Conservation (phyloP, 2,113 vertebrate species). For the Tretioscincus oriximinensis region DNA sequence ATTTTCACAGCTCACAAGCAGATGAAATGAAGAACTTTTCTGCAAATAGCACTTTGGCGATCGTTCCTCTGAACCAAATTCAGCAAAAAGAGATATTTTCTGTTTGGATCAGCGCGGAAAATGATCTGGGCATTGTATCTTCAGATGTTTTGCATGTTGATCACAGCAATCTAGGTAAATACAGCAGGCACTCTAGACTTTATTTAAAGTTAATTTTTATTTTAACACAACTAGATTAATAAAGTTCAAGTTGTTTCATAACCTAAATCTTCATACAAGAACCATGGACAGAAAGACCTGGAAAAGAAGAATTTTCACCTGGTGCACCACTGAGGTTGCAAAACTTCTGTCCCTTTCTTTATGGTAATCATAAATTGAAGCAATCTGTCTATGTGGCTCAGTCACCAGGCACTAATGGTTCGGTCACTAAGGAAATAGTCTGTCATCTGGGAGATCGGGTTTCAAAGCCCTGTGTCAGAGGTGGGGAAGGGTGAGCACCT, state of each 20-base stretch:
- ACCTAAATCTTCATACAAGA: no score
- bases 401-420: no score
- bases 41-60: background rate
- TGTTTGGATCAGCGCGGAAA: slow-evolving; percentile 63
- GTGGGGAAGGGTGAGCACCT: no score
- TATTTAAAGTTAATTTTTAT: background rate
- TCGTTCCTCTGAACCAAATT: slow-evolving; percentile 56
- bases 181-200: background rate
- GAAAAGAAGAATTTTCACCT: no score
- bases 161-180: slow-evolving; percentile 68
- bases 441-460: no score
- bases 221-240: background rate
- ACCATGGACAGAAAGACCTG: no score
- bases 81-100: slow-evolving; percentile 14
- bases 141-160: slow-evolving; percentile 43
- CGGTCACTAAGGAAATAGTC: no score
- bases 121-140: slow-evolving; percentile 51
- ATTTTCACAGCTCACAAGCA: slow-evolving; percentile 49
- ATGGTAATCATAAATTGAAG: no score
- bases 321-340: no score
- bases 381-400: background rate
- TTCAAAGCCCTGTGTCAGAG: no score
- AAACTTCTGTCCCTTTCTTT: no score
- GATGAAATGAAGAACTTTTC: slow-evolving; percentile 47
- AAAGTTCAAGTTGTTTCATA: background rate